Base-by-base conservation (phyloP, 2,888 invertebrate species). In the Nymphalis polychloros region DNA sequence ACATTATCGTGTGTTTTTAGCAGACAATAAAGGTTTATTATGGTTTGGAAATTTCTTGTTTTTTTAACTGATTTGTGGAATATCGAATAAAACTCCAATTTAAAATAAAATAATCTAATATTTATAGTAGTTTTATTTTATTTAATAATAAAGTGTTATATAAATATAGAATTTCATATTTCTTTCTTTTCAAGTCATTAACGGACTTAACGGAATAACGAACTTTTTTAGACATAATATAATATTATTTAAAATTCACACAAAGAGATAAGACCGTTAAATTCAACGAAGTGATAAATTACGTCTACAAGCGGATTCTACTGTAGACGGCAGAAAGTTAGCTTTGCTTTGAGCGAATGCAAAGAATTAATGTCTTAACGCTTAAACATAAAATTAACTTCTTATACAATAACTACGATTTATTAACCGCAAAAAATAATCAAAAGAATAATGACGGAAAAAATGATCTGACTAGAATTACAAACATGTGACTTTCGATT, bases 231-330 rank as follows among this genome's bases (percentile, higher is more conserved):
- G 2, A 46, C 20, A 1, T 27, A 19, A 63, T 27, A 49, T 35
- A n/a, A 47, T 13, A 62, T 41, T 27, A 63, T 52, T 68, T 48
- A 47, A 59, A 60, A 64, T 48, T 60, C 27, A 17, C 20, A 41
- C 48, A 49, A 20, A 50, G 53, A 50, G 55, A 63, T 59, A 48
- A 48, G 53, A 67, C 63, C 52, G 59, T 59, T 47, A 47, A 63
- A 68, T 68, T 68, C 53, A 48, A 17, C 59, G 47, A 60, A 64
- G 68, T 68, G 67, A 70, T 62, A 68, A 64, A 70, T 70, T 70
- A 70, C 68, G 57, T 70, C 68, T 63, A 64, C 64, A 63, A 13
- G 57, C 20, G 62, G 48, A 62, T 59, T 59, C 53, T 53, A 49
- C 59, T 59, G 57, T 50, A 70, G 64, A 62, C 59, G 59, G 59